phyloP scores from a whole-genome alignment of 1,140 invertebrate genomes.

The Cotesia chilonis region DNA sequence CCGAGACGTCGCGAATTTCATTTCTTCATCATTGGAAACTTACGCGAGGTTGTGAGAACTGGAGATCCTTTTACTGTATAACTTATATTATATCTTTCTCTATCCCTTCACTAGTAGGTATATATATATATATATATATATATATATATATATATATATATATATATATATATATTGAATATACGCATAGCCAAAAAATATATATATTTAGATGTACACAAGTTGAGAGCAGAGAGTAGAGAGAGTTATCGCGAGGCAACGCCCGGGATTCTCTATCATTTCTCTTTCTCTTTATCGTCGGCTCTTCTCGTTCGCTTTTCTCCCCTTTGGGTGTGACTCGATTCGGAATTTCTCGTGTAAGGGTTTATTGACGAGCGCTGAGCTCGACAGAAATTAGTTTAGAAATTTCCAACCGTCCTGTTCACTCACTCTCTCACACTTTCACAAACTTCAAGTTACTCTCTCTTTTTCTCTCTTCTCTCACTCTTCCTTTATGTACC shows the following conservation, averaged over 20 bases:
- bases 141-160: too few species aligned
- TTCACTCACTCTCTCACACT: conserved; percentile 1
- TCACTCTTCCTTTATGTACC: conserved; percentile 4
- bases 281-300: not conserved
- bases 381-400: conserved; percentile 39
- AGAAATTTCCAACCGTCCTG: conserved; percentile 37
- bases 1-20: conserved; percentile 29
- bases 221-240: not conserved
- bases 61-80: conserved; percentile 21
- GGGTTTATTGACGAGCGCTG: conserved; percentile 31
- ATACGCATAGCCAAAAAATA: conserved; percentile 14
- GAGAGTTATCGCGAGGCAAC: conserved; percentile 21
- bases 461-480: not conserved
- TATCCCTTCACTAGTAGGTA: not conserved
- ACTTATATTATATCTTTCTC: conserved; percentile 4
- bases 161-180: too few species aligned
- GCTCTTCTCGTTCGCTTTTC: not conserved
- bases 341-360: conserved; percentile 38
- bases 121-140: not conserved
- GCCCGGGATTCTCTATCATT: conserved; percentile 9
- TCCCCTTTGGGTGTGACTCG: conserved; percentile 23
- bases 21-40: conserved; percentile 35
- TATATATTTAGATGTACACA: too few species aligned
- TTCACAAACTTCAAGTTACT: conserved; percentile 1
- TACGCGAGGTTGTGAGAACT: conserved; percentile 14